Evolutionary conservation across 1,140 invertebrate species (phyloP).

Genomic region (Polypedilum pembai): DNA sequence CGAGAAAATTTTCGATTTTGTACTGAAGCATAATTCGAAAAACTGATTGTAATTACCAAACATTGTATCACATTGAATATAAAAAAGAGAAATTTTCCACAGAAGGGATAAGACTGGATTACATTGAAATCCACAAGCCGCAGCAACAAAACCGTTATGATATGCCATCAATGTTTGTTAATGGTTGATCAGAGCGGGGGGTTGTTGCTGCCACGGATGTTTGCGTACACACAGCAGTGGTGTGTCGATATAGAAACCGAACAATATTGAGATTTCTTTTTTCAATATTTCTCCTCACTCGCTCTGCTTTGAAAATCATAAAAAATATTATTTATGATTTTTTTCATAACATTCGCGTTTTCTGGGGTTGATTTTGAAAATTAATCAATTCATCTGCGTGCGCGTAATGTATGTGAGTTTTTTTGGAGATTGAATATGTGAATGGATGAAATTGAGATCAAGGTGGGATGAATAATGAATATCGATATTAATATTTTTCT

Average conservation of each 20-base stretch:
- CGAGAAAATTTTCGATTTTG: too few species aligned
- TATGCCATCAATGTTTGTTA: constrained; percentile 8
- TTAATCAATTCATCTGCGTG: constrained; percentile 25
- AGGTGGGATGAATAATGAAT: constrained; percentile 27
- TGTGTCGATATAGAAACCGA: constrained; percentile 22
- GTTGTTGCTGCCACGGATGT: background rate
- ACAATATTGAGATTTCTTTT: background rate
- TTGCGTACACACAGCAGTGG: background rate
- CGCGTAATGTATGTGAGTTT: background rate
- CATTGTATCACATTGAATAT: too few species aligned
- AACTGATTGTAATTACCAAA: too few species aligned
- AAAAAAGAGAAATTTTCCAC: too few species aligned
- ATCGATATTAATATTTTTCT: constrained; percentile 27
- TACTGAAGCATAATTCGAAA: too few species aligned
- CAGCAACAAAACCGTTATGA: constrained; percentile 2
- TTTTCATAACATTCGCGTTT: background rate
- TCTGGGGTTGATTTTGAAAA: constrained; percentile 21
- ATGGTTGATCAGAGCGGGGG: background rate
- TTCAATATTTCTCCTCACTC: background rate
- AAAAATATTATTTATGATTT: constrained; percentile 24
- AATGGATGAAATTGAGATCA: background rate
- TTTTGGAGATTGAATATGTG: background rate
- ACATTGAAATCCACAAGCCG: constrained; percentile 11
- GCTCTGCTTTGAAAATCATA: background rate
- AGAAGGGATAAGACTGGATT: background rate